These are phyloP conservation scores for Epinotia nisella DNA, from an alignment of 2,888 invertebrate species.

Conservation along the genomic window DNA sequence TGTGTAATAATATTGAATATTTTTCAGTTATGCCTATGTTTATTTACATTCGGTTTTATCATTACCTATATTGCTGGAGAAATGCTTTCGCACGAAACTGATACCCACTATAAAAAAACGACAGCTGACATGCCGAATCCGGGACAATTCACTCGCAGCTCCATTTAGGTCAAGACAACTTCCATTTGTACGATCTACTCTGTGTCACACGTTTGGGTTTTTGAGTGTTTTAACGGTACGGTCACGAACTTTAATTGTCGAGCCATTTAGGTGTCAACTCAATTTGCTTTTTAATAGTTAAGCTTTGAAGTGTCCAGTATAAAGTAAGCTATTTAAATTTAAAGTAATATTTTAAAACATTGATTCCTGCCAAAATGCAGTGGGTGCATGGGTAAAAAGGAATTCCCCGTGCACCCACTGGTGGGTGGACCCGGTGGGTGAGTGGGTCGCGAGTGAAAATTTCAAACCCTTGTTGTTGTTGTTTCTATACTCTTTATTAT, in stretches of 20 bases:
- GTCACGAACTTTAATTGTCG: too few relatives aligned
- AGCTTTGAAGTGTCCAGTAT: too few relatives aligned
- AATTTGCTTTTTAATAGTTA: too few relatives aligned
- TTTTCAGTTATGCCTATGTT: background rate
- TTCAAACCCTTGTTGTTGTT: background rate
- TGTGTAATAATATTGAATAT: too few relatives aligned
- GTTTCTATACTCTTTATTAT: background rate
- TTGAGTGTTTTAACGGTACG: constrained; percentile 17
- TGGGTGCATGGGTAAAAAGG: too few relatives aligned
- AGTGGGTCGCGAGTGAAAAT: too few relatives aligned
- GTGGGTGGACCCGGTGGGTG: too few relatives aligned
- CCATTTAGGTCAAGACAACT: constrained; percentile 30
- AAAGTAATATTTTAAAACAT: too few relatives aligned
- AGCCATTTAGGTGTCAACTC: too few relatives aligned
- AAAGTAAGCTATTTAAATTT: too few relatives aligned
- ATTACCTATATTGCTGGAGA: constrained; percentile 12
- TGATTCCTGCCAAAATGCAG: too few relatives aligned
- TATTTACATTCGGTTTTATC: constrained; percentile 9
- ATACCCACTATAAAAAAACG: constrained; percentile 37
- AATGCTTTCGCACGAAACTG: constrained; percentile 23
- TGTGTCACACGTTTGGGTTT: constrained; percentile 25
- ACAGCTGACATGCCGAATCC: constrained; percentile 22
- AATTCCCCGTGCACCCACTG: too few relatives aligned
- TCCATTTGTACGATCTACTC: constrained; percentile 29
- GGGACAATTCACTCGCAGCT: constrained; percentile 20